Percentiles rank a stretch among this genome's conserved stretches.
Conservation (phyloP, 2,888 invertebrate species). For the Hypomecis atomaria region DNA sequence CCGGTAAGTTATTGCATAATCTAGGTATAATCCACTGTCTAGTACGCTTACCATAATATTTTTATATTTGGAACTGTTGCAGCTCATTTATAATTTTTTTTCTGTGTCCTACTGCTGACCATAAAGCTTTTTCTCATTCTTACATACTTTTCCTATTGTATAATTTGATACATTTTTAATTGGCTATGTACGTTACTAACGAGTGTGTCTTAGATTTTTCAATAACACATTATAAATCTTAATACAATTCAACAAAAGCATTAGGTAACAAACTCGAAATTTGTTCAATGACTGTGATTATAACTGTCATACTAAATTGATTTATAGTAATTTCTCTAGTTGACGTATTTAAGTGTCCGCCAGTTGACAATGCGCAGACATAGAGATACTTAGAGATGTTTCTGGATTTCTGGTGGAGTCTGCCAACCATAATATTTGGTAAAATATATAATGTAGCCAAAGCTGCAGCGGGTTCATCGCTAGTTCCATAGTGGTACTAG, state of each 20-base stretch:
- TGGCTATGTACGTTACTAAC: too few relatives aligned
- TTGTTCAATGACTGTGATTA: slow-evolving; percentile 20
- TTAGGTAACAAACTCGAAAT: slow-evolving; percentile 17
- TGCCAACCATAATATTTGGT: slow-evolving; percentile 16
- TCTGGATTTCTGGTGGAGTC: slow-evolving; percentile 12
- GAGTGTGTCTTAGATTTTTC: background rate
- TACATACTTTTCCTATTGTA: too few relatives aligned
- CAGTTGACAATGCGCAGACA: slow-evolving; percentile 28
- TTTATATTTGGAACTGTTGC: too few relatives aligned
- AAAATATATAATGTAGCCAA: slow-evolving; percentile 5
- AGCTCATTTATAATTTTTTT: too few relatives aligned
- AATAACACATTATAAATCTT: slow-evolving; percentile 4
- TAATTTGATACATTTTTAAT: too few relatives aligned
- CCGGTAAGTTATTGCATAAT: too few relatives aligned
- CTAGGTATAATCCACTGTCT: too few relatives aligned
- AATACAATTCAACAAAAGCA: slow-evolving; percentile 9
- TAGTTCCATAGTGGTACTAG: too few relatives aligned
- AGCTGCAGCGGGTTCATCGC: slow-evolving; percentile 3
- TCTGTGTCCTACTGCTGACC: too few relatives aligned
- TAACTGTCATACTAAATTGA: slow-evolving; percentile 44
- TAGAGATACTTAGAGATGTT: slow-evolving; percentile 25
- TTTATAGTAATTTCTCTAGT: slow-evolving; percentile 37
- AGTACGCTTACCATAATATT: too few relatives aligned
- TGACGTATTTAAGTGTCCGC: slow-evolving; percentile 34
- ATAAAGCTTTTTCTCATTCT: too few relatives aligned